Evolutionary conservation across 1,140 invertebrate species (phyloP).

Genomic region (Lithobius niger): DNA sequence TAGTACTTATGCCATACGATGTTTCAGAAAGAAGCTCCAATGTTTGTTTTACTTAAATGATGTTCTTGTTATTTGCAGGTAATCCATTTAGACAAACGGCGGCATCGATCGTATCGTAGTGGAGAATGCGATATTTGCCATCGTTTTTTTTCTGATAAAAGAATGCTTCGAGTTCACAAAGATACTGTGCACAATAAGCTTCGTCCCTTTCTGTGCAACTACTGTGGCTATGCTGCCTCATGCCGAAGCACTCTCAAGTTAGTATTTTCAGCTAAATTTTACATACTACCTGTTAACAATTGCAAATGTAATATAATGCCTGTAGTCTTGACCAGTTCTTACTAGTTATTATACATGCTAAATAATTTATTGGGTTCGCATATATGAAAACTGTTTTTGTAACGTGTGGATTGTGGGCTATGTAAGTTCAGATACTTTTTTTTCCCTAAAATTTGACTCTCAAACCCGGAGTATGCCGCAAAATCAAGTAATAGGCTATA

Average conservation of each 20-base stretch:
- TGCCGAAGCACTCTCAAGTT: conserved; percentile 28
- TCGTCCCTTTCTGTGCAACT: conserved; percentile 45
- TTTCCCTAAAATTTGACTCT: no score
- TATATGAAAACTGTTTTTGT: no score
- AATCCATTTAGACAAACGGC: conserved; percentile 17
- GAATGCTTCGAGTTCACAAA: conserved; percentile 20
- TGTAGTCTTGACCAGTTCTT: no score
- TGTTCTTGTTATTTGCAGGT: conserved; percentile 5
- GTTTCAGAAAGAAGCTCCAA: not conserved
- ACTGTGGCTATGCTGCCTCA: conserved; percentile 36
- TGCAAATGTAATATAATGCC: no score
- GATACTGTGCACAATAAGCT: conserved; percentile 42
- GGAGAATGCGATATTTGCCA: conserved; percentile 16
- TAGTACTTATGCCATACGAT: not conserved
- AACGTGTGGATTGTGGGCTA: no score
- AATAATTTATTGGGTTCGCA: no score
- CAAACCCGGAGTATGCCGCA: no score
- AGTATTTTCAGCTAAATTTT: no score
- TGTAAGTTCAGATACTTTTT: no score
- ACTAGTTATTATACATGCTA: no score
- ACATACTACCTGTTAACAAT: no score
- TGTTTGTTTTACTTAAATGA: not conserved
- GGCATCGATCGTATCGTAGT: conserved; percentile 10
- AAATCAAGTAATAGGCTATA: no score
- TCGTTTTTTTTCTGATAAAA: conserved; percentile 12